Evolutionary conservation across 1,140 invertebrate species (phyloP), one percentile per base, ranked within the genome.

Genomic region (Drosophila prosaltans): DNA sequence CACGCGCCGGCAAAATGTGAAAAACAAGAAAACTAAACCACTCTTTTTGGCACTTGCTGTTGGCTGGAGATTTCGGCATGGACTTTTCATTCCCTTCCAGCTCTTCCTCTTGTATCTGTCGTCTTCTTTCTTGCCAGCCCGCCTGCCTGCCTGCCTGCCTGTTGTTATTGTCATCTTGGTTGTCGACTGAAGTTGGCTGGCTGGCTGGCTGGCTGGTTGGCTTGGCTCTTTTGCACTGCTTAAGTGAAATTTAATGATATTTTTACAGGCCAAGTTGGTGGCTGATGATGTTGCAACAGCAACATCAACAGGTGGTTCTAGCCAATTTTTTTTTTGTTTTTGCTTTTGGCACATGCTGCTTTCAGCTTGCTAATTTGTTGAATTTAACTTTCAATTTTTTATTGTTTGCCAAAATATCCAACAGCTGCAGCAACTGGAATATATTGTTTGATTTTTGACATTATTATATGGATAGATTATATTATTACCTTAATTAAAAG

Each of bases 211-310:
- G 16, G 65, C 58, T 62, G 67, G 61, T 48, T 70, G 16, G 24
- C 69, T 62, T 62, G 67, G 61, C 54, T 70, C 55, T 51, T 43
- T 82, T 65, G 72, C 57, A 68, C 58, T 65, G 78, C 80, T 86
- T 83, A 86, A 86, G 80, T 83, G 80, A 88, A 88, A 80, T 86
- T 86, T 83, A 86, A 86, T 86, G 83, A 77, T 83, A 83, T 83
- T 78, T 71, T 79, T 65, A 67, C 72, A 59, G 62, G 78, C 60
- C 64, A 70, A 72, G 61, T 55, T 55, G 24, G 61, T 43, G 32
- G 32, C 32, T 36, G 10, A 10, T 48, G 59, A 16, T 45, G 16
- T 11, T 6, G 10, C 54, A 69, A 67, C 40, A 59, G 21, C 16
- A 24, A 1, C 55, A 62, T 67, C 83, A 89, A 88, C 83, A 86